These are phyloP conservation scores for Anguilla megastoma DNA, from an alignment of 2,797 vertebrate genomes.

Conservation along the genomic window DNA sequence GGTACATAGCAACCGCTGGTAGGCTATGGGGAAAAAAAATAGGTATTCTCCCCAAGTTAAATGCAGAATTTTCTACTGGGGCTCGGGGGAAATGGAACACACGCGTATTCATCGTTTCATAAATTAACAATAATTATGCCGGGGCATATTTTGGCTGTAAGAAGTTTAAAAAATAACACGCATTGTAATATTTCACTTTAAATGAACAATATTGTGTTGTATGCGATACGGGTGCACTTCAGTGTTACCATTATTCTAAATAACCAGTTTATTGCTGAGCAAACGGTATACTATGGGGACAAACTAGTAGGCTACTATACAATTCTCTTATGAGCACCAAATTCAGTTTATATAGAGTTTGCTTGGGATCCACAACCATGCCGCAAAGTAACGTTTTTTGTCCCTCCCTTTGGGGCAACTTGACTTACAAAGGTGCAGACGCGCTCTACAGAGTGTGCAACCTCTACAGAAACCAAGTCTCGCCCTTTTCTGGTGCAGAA, in stretches of 20 bases:
- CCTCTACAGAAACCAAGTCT: background rate
- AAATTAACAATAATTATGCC: background rate
- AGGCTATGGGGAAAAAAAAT: background rate
- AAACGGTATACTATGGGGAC: background rate
- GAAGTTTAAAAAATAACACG: background rate
- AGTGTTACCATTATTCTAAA: background rate
- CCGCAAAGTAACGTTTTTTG: slow-evolving; percentile 1
- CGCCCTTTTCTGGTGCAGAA: slow-evolving; percentile 6
- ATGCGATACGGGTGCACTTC: background rate
- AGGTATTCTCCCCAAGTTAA: background rate
- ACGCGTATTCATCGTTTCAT: background rate
- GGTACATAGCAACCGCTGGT: background rate
- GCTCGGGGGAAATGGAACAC: background rate
- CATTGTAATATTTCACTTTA: background rate
- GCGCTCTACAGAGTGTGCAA: background rate
- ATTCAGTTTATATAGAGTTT: background rate
- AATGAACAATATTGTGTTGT: background rate
- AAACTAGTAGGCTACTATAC: background rate
- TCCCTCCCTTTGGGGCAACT: background rate
- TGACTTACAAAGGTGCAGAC: background rate
- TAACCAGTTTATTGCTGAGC: background rate
- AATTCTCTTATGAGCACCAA: background rate
- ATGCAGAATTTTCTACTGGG: background rate
- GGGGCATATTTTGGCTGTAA: background rate
- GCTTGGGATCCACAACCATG: background rate